phyloP scores from a whole-genome alignment of 2,888 invertebrate genomes.

The Acronicta alni region DNA sequence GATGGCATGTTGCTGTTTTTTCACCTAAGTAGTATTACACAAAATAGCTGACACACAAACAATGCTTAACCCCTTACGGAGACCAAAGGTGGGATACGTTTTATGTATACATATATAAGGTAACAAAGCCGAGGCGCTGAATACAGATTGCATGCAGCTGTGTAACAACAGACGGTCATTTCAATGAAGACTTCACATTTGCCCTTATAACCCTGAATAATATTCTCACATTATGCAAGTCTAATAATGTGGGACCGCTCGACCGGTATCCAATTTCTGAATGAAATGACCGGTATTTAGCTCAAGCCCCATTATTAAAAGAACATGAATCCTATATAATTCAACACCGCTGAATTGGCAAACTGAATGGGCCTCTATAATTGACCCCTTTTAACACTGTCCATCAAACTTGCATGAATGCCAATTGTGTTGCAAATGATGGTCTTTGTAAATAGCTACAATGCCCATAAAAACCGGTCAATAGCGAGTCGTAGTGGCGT shows the following conservation, averaged over 20 bases:
- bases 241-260: constrained; percentile 9
- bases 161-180: background rate
- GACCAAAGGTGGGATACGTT: too few relatives aligned
- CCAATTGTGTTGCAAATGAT: constrained; percentile 8
- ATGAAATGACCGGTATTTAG: constrained; percentile 20
- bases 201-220: constrained; percentile 21
- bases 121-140: background rate
- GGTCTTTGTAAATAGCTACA: background rate
- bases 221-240: constrained; percentile 5
- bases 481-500: background rate
- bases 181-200: constrained; percentile 14
- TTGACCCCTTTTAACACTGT: constrained; percentile 8
- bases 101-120: background rate
- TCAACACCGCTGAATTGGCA: background rate
- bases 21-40: too few relatives aligned
- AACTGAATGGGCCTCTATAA: constrained; percentile 8
- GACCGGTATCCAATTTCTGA: background rate
- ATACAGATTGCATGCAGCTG: background rate
- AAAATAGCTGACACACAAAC: too few relatives aligned
- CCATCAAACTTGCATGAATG: background rate
- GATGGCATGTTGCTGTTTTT: too few relatives aligned
- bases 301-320: constrained; percentile 13
- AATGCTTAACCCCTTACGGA: too few relatives aligned
- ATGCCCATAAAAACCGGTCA: background rate
- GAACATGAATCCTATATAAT: background rate